Evolutionary conservation across 2,797 vertebrate genomes (phyloP).

Genomic region (Acanthornis magna): DNA sequence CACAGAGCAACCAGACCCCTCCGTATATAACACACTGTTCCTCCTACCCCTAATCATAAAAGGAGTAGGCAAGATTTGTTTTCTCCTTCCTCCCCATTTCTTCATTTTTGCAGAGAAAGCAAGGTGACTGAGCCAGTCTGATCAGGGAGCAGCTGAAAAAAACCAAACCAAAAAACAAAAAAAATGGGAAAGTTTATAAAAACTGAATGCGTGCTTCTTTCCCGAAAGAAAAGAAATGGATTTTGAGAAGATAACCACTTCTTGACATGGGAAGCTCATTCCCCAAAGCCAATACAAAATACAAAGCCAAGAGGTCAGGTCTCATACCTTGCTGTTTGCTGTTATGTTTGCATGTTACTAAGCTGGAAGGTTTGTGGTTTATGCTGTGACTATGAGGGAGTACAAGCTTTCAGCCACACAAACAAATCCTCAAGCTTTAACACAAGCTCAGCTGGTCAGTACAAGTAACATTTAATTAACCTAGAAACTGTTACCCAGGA

Average conservation of each 20-base stretch:
- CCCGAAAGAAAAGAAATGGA: not conserved
- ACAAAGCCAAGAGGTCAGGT: not conserved
- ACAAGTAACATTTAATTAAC: slow-evolving; percentile 16
- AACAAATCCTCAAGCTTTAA: not conserved
- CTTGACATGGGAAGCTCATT: not conserved
- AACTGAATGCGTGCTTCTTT: not conserved
- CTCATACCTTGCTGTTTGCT: not conserved
- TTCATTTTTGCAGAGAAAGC: not conserved
- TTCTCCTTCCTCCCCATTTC: not conserved
- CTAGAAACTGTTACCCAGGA: slow-evolving; percentile 8
- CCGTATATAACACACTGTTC: rapidly evolving
- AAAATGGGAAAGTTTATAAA: not conserved
- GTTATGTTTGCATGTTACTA: not conserved
- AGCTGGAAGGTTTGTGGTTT: not conserved
- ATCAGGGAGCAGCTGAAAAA: not conserved
- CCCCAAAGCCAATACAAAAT: not conserved
- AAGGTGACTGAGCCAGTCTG: not conserved
- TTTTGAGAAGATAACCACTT: not conserved
- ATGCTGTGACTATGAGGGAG: not conserved
- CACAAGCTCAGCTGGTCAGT: not conserved
- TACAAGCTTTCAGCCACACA: not conserved
- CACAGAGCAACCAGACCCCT: not conserved
- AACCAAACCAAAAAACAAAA: not conserved
- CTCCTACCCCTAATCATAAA: not conserved
- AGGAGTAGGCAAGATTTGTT: not conserved